Base-by-base conservation (phyloP, 2,888 invertebrate genomes). In the Beris morrisii region DNA sequence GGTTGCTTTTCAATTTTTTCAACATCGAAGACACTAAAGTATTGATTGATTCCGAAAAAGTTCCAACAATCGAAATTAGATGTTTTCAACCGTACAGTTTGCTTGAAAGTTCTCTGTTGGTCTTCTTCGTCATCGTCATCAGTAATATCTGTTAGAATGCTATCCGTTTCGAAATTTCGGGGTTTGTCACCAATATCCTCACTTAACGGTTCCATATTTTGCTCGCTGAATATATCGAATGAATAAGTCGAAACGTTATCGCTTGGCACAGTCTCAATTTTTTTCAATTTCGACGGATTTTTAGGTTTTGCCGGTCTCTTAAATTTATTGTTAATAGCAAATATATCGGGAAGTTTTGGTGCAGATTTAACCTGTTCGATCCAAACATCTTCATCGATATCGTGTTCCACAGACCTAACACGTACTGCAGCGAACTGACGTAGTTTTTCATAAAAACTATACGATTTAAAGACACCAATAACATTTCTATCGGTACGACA, bases 11-110 rank as follows among this genome's bases (percentile, higher is more conserved):
- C 72, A 3, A 79, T 28, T 32, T 75, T 70, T 0, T 69, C 68
- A 22, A 73, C 73, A 52, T 75, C 72, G 0, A 59, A n/a, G 9
- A 70, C 70, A 3, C 22, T 70, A 0, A 77, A 55, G 2, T 43
- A 67, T 1, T 12, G 4, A 6, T 71, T 30, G 30, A 70, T 67
- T 0, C 78, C 79, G 50, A 76, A 71, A 1, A 79, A 63, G n/a
- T 75, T 70, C 81, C 81, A 81, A 67, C 74, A 77, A 70, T 81
- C 79, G 66, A 79, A 75, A 66, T 77, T 78, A 3, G 80, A 77
- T 7, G 75, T 72, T 38, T 73, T 70, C 28, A 80, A 70, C 31
- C 57, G 57, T 3, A 71, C 15, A 28, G 50, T 55, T 28, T 32
- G 15, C 7, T 44, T 5, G 4, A 9, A 28, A 4, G 52, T 11